Evolutionary conservation across 2,888 invertebrate species (phyloP).

Genomic region (Euzetes globulus): DNA sequence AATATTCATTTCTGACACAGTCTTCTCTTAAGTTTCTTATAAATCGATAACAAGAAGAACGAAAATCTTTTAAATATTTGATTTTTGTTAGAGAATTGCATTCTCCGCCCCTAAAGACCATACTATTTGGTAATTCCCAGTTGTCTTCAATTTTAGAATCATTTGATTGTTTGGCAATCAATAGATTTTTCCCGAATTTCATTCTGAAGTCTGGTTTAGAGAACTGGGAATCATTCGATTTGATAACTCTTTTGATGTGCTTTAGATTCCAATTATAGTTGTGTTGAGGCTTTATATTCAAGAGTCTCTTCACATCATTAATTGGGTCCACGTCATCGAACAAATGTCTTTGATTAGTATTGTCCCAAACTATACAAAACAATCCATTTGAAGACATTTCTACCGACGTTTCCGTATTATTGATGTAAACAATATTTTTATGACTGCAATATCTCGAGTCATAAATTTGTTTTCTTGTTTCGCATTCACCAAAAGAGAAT

Average conservation of each 20-base stretch:
- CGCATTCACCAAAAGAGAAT: constrained; percentile 22
- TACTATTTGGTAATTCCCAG: not conserved
- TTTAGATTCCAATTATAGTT: not conserved
- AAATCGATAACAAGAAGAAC: constrained; percentile 15
- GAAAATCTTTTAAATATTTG: constrained; percentile 15
- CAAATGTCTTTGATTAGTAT: constrained; percentile 1
- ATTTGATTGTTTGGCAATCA: not conserved
- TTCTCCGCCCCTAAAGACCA: not conserved
- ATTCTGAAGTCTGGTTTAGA: not conserved
- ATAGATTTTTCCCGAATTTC: not conserved
- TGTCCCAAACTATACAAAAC: constrained; percentile 26
- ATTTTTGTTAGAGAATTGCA: not conserved
- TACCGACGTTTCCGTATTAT: not conserved
- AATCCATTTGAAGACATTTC: constrained; percentile 2
- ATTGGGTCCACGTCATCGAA: constrained; percentile 5
- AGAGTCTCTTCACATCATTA: not conserved
- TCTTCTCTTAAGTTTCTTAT: not conserved
- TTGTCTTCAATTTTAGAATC: not conserved
- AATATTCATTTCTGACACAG: not conserved
- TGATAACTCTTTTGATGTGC: not conserved
- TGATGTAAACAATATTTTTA: constrained; percentile 3
- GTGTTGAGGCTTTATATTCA: constrained; percentile 1
- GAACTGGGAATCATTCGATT: not conserved
- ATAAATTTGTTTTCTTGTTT: not conserved
- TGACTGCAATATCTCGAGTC: constrained; percentile 1